Evolutionary conservation across 2,797 vertebrate species (phyloP).

Genomic region (Chelmon rostratus): DNA sequence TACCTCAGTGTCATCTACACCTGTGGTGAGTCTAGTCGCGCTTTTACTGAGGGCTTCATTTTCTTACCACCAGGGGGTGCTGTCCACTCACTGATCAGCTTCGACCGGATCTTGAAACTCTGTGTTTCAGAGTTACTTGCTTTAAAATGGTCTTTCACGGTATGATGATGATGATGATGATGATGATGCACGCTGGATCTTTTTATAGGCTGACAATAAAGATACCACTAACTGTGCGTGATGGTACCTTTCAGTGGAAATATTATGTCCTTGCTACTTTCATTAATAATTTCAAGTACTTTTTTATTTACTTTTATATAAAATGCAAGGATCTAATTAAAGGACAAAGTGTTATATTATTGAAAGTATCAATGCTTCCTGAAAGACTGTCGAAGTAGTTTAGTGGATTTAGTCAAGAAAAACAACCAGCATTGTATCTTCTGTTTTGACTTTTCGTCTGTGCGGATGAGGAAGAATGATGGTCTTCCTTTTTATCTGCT

Average conservation of each 20-base stretch:
- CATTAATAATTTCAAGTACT: neutral
- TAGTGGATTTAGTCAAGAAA: neutral
- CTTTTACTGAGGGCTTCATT: neutral
- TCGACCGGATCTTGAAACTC: neutral
- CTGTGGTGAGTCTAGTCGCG: conserved; percentile 86
- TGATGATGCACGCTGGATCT: too few species aligned
- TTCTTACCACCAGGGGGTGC: conserved; percentile 72
- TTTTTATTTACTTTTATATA: neutral
- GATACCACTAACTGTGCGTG: neutral
- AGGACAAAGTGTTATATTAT: neutral
- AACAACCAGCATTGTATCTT: conserved; percentile 1
- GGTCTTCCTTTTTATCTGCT: conserved; percentile 63
- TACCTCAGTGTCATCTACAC: conserved; percentile 94
- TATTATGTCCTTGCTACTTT: neutral
- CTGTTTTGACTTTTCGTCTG: conserved; percentile 37
- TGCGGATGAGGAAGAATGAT: conserved; percentile 36
- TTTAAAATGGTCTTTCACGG: neutral
- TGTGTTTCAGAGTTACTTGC: neutral
- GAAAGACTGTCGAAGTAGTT: too few species aligned
- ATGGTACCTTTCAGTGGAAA: neutral
- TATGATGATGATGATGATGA: neutral
- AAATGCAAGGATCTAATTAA: neutral
- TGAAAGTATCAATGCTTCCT: neutral
- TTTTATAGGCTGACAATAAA: too few species aligned
- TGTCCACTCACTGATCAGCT: conserved; percentile 50